phyloP scores from a whole-genome alignment of 1,140 invertebrate species.

The Teleopsis dalmanni region DNA sequence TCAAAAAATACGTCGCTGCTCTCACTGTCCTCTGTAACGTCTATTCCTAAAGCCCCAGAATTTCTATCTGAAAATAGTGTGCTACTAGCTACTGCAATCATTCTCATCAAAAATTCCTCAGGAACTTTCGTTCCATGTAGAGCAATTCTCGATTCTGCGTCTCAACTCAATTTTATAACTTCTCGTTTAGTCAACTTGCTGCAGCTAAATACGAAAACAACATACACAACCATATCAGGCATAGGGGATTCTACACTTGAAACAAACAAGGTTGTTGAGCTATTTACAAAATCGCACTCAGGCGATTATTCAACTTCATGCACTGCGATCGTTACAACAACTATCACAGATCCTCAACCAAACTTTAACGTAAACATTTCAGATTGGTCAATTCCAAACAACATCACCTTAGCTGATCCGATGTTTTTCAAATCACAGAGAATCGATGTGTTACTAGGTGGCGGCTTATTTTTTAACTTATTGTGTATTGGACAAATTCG shows the following conservation, averaged over 20 bases:
- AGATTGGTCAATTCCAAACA: conserved; percentile 12
- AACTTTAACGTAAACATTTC: neutral
- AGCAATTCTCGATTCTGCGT: conserved; percentile 4
- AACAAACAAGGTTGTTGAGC: neutral
- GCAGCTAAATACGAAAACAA: neutral
- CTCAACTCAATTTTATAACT: conserved; percentile 8
- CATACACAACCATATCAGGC: neutral
- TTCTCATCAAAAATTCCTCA: conserved; percentile 1
- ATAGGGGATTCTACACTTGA: conserved; percentile 1
- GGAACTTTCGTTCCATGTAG: conserved; percentile 6
- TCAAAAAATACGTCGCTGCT: neutral
- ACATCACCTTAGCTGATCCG: conserved; percentile 22
- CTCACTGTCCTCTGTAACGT: neutral
- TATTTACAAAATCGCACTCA: neutral
- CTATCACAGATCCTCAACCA: conserved; percentile 7
- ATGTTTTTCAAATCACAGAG: conserved; percentile 14
- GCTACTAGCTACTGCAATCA: conserved; percentile 5
- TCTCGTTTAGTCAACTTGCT: conserved; percentile 1
- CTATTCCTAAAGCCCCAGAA: neutral
- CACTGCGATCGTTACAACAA: neutral
- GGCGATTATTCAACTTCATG: neutral
- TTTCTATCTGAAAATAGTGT: neutral
- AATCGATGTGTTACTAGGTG: conserved; percentile 26
- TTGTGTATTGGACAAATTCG: conserved; percentile 21
- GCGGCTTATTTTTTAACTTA: conserved; percentile 16